Base-by-base conservation (phyloP, 2,113 vertebrate genomes). In the Otocyon megalotis region DNA sequence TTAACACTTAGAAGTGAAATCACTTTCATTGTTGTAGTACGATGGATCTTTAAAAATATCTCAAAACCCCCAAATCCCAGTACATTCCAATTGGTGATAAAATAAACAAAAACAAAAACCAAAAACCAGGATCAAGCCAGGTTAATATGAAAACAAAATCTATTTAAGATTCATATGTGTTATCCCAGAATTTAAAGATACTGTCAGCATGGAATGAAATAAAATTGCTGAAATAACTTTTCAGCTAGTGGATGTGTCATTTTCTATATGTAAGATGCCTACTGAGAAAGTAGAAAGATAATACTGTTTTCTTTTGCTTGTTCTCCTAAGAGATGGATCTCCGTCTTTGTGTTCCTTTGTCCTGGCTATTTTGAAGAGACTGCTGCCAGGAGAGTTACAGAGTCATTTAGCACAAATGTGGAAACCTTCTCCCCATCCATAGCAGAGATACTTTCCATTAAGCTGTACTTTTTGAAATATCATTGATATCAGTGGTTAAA, bases 1-100 rank as follows among this genome's bases (percentile, higher is more conserved):
- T 94, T 98, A 77, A 13, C 17, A 58, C n/a, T 88, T 95, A 72
- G 54, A 95, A 60, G 20, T 48, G 26, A 88, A 85, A 65, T 88
- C 50, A 62, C 28, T 76, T 81, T 48, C 17, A 22, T 15, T 71
- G 58, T 60, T 65, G 1, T 50, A 65, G 35, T 63, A 93, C 93
- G 87, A 58, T 62, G 14, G 30, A 62, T 82, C 82, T 56, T 5
- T 5, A 32, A 95, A 83, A 72, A 65, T 11, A 30, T 28, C 63
- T 54, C 24, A 22, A 30, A 13, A 1, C 10, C 3, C 26, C 8
- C 8, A 53, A 35, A 9, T 28, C 1, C 32, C 2, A 88, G 37
- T 77, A 76, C 26, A 82, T 93, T 90, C 30, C 1, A 58, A 72
- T 87, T 60, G 30, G 76, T 35, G 30, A 53, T 1, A 62, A 67